Evolutionary conservation across 2,113 vertebrate genomes (phyloP).

Genomic region (Esox niger): DNA sequence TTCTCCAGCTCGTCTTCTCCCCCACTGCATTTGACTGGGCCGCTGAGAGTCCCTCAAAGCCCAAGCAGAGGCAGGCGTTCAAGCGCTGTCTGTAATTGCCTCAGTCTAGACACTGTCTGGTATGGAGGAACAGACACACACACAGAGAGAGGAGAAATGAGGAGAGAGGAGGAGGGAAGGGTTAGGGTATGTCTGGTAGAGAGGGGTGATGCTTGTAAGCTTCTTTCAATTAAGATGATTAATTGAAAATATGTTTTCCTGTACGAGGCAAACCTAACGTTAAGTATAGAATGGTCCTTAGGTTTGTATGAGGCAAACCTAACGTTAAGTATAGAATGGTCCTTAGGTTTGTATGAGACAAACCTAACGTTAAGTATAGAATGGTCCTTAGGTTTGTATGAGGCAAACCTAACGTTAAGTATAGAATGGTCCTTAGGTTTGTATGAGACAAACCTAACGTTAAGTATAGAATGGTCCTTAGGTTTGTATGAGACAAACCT

Average conservation of each 20-base stretch:
- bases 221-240: background rate
- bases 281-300: too few relatives aligned
- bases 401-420: too few relatives aligned
- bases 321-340: too few relatives aligned
- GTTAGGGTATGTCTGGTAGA: conserved; percentile 28
- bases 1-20: background rate
- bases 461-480: too few relatives aligned
- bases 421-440: too few relatives aligned
- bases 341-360: too few relatives aligned
- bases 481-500: too few relatives aligned
- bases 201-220: background rate
- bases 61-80: conserved; percentile 79
- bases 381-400: too few relatives aligned
- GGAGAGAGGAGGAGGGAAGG: conserved; percentile 3
- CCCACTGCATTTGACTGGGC: conserved; percentile 42
- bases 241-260: background rate
- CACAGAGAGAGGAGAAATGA: conserved; percentile 32
- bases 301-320: too few relatives aligned
- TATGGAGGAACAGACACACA: conserved; percentile 58
- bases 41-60: conserved; percentile 74
- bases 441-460: too few relatives aligned
- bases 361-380: too few relatives aligned
- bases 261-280: too few relatives aligned
- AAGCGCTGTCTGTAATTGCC: conserved; percentile 83
- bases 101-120: conserved; percentile 92